phyloP scores from a whole-genome alignment of 2,113 vertebrate genomes.

The Rhabdornis inornatus region DNA sequence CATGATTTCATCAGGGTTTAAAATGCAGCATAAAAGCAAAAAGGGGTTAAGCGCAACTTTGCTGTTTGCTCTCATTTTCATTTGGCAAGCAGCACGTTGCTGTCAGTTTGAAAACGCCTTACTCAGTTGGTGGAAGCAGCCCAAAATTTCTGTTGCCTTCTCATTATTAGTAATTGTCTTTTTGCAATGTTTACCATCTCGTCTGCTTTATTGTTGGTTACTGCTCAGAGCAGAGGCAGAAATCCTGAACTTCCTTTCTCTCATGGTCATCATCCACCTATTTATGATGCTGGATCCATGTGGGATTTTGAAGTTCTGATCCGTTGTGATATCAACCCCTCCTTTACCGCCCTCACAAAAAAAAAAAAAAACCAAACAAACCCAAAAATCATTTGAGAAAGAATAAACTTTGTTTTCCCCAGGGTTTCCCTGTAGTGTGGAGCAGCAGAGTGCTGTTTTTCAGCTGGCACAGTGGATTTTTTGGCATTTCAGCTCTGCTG shows the following conservation, averaged over 20 bases:
- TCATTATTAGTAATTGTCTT: slow-evolving; percentile 52
- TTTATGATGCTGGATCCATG: accelerated
- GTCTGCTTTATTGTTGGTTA: neutral
- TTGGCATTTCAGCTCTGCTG: neutral
- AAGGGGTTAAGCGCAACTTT: slow-evolving; percentile 56
- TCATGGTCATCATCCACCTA: neutral
- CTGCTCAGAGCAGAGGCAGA: neutral
- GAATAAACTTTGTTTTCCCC: accelerated
- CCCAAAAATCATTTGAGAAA: neutral
- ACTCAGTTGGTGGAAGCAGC: slow-evolving; percentile 45
- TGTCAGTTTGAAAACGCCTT: slow-evolving; percentile 32
- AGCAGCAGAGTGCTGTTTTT: neutral
- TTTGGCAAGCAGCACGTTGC: slow-evolving; percentile 43
- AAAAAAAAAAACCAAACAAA: neutral
- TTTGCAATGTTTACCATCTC: slow-evolving; percentile 41
- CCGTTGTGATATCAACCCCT: neutral
- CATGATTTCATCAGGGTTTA: slow-evolving; percentile 41
- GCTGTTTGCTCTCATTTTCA: slow-evolving; percentile 28
- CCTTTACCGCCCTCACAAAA: neutral
- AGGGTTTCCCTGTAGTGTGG: neutral
- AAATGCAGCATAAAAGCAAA: neutral
- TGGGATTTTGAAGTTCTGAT: neutral
- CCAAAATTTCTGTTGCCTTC: slow-evolving; percentile 40
- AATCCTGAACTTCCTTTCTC: neutral
- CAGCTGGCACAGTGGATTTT: neutral